Evolutionary conservation across 2,888 invertebrate species (phyloP).

Genomic region (Amaurobius ferox): DNA sequence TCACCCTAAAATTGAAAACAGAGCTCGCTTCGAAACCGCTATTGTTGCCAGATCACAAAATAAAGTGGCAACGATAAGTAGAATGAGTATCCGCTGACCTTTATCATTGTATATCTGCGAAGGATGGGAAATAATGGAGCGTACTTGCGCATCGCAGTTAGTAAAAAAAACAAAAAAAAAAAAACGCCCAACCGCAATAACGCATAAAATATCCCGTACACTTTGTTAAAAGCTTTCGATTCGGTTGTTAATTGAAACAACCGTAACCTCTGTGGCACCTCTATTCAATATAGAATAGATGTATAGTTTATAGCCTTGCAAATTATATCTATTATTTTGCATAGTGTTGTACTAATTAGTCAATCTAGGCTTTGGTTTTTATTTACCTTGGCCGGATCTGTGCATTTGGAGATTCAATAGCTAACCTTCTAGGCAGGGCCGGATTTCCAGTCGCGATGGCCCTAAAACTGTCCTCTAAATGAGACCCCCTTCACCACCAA

Average conservation of each 20-base stretch:
- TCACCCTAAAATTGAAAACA: background rate
- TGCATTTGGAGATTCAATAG: no score
- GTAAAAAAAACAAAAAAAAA: no score
- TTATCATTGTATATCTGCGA: constrained; percentile 2
- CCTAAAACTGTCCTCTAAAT: no score
- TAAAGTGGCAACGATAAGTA: background rate
- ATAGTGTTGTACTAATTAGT: no score
- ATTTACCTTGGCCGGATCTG: no score
- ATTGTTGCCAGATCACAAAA: background rate
- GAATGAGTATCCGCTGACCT: background rate
- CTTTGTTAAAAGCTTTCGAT: background rate
- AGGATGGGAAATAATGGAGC: background rate
- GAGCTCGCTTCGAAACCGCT: background rate
- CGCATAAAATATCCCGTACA: background rate
- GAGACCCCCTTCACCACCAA: no score
- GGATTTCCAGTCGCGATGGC: no score
- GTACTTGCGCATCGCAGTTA: background rate
- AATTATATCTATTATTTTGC: no score
- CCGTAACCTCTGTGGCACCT: background rate
- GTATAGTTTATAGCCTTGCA: no score
- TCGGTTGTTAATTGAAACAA: background rate
- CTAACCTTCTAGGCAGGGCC: no score
- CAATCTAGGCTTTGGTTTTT: no score
- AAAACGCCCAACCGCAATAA: background rate
- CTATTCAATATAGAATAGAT: no score